phyloP scores from a whole-genome alignment of 2,797 vertebrate genomes.

The Botia kubotai region DNA sequence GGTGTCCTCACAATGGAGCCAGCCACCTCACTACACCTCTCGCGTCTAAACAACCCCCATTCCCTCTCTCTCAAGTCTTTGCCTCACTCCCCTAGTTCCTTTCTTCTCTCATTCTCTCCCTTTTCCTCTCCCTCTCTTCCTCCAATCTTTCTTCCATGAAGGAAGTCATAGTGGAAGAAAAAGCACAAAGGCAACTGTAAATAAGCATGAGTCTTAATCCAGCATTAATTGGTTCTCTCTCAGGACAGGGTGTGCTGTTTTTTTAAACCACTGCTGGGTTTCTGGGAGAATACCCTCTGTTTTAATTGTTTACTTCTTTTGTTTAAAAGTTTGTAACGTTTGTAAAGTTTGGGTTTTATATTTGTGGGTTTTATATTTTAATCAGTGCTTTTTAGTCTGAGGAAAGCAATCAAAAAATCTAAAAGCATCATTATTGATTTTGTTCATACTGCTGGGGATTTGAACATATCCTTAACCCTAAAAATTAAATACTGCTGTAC shows the following conservation, averaged over 20 bases:
- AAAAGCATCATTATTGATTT: neutral
- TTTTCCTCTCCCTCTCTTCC: slow-evolving; percentile 47
- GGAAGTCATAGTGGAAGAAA: slow-evolving; percentile 97
- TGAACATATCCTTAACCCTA: neutral
- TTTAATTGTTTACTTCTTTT: slow-evolving; percentile 75
- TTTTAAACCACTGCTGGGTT: slow-evolving; percentile 65
- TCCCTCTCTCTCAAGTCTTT: slow-evolving; percentile 85
- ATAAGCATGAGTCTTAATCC: slow-evolving; percentile 99
- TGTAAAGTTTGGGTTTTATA: no score
- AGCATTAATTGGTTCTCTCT: slow-evolving; percentile 98
- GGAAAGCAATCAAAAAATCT: neutral
- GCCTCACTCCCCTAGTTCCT: slow-evolving; percentile 37
- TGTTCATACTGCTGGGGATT: no score
- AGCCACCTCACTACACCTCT: slow-evolving; percentile 98
- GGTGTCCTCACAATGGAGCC: slow-evolving; percentile 97
- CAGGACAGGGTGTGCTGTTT: slow-evolving; percentile 86
- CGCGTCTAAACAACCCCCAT: slow-evolving; percentile 95
- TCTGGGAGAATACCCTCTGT: slow-evolving; percentile 71
- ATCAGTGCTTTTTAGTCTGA: neutral
- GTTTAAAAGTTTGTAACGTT: slow-evolving; percentile 51
- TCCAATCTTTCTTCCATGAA: slow-evolving; percentile 56
- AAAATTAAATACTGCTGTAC: neutral
- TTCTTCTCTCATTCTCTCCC: slow-evolving; percentile 51
- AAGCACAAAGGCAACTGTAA: slow-evolving; percentile 99
- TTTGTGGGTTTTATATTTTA: slow-evolving; percentile 27